Evolutionary conservation across 2,797 vertebrate genomes (phyloP), one percentile per base, ranked within the genome.

Genomic region (Gallinago solitaria): DNA sequence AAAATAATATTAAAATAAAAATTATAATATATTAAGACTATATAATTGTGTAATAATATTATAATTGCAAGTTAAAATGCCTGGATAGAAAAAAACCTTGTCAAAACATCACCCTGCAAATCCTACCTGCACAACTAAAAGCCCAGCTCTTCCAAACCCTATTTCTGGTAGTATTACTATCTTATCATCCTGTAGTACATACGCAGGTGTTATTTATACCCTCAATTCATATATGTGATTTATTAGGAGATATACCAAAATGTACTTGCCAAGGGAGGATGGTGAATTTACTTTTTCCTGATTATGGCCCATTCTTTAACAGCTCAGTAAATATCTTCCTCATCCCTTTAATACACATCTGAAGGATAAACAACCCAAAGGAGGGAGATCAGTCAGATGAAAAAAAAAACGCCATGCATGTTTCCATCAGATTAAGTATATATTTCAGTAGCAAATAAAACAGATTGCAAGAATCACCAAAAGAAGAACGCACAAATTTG

Each of bases 281-380:
- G 41, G 88, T 11, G 35, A 90, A 89, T 93, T 90, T 83, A 69
- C 78, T 83, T 95, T 90, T 95, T 70, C 74, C 76, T 68, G 60
- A 89, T 95, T 84, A 90, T 39, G 33, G 60, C 68, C 78, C 75
- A 76, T 89, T 94, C 91, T 90, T 90, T 90, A 95, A 90, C 56
- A 90, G 88, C 83, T 92, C 86, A 21, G 89, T 56, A 96, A 90
- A 88, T 95, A 76, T 82, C 93, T 95, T 43, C 80, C 60, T 95
- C 80, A 90, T 80, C 67, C 37, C 57, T 94, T 90, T 90, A 86
- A 93, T 45, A 79, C 32, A 39, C 30, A 12, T 61, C 68, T 87
- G 83, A 96, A 94, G 83, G 87, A 87, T 76, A 90, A 96, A 94
- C 51, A 96, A 59, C 77, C 70, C 80, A 90, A 91, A 95, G 39